Conservation (phyloP, 1,140 invertebrate genomes). For the Asobara japonica region DNA sequence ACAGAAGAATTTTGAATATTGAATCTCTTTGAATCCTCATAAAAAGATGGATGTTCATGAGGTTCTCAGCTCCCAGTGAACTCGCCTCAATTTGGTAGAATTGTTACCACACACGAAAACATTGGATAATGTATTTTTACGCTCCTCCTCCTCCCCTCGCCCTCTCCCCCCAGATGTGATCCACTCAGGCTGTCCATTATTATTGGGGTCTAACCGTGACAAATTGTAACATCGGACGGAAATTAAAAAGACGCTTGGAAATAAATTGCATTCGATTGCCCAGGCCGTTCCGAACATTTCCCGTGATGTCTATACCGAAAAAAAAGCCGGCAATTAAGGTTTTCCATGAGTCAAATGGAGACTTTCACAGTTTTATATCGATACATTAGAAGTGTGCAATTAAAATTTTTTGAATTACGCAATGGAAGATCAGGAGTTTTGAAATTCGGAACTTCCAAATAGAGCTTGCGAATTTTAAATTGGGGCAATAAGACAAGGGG, state of each 20-base stretch:
- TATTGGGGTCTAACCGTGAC: neutral
- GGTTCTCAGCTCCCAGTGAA: too few species aligned
- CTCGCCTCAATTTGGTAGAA: neutral
- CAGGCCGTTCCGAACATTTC: neutral
- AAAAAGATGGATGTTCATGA: too few species aligned
- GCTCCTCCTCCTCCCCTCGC: neutral
- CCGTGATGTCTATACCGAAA: neutral
- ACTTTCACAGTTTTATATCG: too few species aligned
- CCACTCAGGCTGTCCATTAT: neutral
- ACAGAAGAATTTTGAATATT: too few species aligned
- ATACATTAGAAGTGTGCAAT: too few species aligned
- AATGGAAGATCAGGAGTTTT: too few species aligned
- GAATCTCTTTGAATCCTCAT: too few species aligned
- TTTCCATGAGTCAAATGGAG: too few species aligned
- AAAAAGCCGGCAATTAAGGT: neutral
- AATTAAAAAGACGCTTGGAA: constrained; percentile 3
- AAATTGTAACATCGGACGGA: constrained; percentile 8
- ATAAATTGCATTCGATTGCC: constrained; percentile 21
- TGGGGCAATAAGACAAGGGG: too few species aligned
- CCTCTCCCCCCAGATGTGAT: neutral
- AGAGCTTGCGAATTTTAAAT: too few species aligned
- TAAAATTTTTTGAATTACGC: too few species aligned
- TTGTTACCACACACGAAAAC: neutral
- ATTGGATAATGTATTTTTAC: neutral
- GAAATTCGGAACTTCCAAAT: too few species aligned